A percentile compares a stretch with the other conserved stretches of the same genome.
These are phyloP conservation scores for Meganola albula DNA, from an alignment of 2,888 invertebrate species.

Conservation along the genomic window DNA sequence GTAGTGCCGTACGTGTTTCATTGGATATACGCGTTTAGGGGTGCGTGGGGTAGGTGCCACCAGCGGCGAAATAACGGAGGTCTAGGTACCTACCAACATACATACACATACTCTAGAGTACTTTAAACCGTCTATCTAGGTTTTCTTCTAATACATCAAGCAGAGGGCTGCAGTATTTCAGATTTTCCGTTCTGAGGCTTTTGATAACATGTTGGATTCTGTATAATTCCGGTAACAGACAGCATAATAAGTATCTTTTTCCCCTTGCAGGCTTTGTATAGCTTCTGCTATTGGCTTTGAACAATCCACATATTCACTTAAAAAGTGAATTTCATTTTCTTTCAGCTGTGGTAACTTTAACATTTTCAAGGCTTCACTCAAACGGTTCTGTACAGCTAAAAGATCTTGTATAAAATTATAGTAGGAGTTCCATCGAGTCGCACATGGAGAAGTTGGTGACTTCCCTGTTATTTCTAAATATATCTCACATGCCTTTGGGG, in stretches of 20 bases:
- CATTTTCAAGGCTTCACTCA: constrained; percentile 14
- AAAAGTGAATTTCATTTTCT: constrained; percentile 23
- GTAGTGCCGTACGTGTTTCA: no score
- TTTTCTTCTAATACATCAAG: constrained; percentile 20
- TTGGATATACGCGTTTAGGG: no score
- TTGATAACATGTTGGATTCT: constrained; percentile 16
- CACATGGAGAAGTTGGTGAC: constrained; percentile 19
- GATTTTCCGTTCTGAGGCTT: constrained; percentile 14
- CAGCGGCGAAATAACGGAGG: no score
- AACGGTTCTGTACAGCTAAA: constrained; percentile 12
- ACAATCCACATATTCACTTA: constrained; percentile 18
- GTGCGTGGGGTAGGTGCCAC: no score
- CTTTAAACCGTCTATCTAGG: constrained; percentile 15
- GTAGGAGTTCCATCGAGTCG: constrained; percentile 20
- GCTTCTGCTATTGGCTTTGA: constrained; percentile 1
- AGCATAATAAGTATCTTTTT: constrained; percentile 8
- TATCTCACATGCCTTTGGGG: constrained; percentile 19
- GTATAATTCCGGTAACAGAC: constrained; percentile 3
- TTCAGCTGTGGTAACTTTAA: constrained; percentile 9
- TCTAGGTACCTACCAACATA: no score
- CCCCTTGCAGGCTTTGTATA: constrained; percentile 4
- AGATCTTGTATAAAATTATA: constrained; percentile 22
- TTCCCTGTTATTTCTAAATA: constrained; percentile 18
- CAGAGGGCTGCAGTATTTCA: constrained; percentile 18
- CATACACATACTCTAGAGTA: no score